Evolutionary conservation across 2,797 vertebrate species (phyloP).

Genomic region (Oryzias dopingdopingensis): DNA sequence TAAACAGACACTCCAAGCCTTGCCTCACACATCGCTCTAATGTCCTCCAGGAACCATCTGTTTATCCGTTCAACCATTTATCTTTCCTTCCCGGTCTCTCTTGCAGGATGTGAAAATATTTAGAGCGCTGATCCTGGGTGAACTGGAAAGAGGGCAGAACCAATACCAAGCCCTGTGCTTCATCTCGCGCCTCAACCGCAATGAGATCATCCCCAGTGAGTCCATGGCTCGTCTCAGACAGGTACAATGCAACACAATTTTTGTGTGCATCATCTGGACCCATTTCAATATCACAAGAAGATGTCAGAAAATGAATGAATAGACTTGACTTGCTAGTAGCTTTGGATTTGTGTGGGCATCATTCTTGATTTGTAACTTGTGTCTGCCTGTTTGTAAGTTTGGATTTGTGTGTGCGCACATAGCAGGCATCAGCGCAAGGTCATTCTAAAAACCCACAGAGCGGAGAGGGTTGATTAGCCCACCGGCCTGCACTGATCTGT

Average conservation of each 20-base stretch:
- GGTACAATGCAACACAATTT: slow-evolving; percentile 68
- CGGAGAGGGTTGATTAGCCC: no score
- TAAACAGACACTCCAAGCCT: slow-evolving; percentile 33
- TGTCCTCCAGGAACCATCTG: slow-evolving; percentile 18
- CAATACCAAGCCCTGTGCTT: slow-evolving; percentile 97
- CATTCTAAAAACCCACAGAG: no score
- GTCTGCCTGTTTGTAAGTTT: no score
- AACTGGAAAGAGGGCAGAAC: slow-evolving; percentile 93
- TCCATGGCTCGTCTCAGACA: slow-evolving; percentile 96
- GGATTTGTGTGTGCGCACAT: no score
- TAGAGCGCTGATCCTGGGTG: slow-evolving; percentile 92
- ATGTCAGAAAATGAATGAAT: no score
- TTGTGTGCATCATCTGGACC: background rate
- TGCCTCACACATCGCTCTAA: slow-evolving; percentile 4
- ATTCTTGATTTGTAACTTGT: no score
- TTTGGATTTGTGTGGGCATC: no score
- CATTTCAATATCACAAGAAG: no score
- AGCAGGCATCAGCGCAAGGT: no score
- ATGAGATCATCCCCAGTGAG: slow-evolving; percentile 97
- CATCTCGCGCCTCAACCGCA: slow-evolving; percentile 86
- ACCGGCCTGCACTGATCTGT: no score
- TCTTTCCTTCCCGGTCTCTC: slow-evolving; percentile 38
- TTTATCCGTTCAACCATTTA: slow-evolving; percentile 27
- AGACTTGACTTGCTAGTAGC: no score
- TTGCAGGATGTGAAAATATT: slow-evolving; percentile 95